These are phyloP conservation scores for Rousettus leschenaultii DNA, from an alignment of 2,113 vertebrate genomes.

Conservation along the genomic window DNA sequence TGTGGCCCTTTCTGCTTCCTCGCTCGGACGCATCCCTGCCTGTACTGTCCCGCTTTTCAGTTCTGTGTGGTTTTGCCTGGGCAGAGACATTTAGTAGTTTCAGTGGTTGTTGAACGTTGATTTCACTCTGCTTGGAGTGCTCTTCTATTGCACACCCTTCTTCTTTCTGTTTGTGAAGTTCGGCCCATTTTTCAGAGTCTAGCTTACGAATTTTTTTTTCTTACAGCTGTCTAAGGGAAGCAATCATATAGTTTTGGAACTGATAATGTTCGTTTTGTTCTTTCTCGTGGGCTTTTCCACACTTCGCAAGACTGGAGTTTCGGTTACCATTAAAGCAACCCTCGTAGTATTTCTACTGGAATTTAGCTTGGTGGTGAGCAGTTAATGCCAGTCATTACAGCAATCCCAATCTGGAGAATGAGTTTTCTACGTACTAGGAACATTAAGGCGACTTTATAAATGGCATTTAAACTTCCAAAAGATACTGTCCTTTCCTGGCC, in stretches of 20 bases:
- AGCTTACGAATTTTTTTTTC: neutral
- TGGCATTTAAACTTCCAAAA: constrained; percentile 38
- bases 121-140: neutral
- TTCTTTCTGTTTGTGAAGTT: neutral
- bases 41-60: neutral
- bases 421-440: constrained; percentile 10
- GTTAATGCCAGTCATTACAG: constrained; percentile 36
- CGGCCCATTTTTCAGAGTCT: neutral
- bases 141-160: neutral
- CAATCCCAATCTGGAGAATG: constrained; percentile 44
- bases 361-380: constrained; percentile 17
- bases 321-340: neutral
- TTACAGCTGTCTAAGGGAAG: neutral
- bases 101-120: neutral
- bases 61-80: neutral
- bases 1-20: neutral
- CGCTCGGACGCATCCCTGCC: neutral
- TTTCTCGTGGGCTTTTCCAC: neutral
- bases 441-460: constrained; percentile 28
- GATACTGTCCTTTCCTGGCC: neutral
- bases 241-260: neutral
- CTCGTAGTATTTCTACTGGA: constrained; percentile 21
- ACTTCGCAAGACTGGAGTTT: neutral
- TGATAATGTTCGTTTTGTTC: neutral
- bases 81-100: neutral